Evolutionary conservation across 2,113 vertebrate genomes (phyloP), one percentile per base, ranked within the genome.

Genomic region (Semicossyphus pulcher): DNA sequence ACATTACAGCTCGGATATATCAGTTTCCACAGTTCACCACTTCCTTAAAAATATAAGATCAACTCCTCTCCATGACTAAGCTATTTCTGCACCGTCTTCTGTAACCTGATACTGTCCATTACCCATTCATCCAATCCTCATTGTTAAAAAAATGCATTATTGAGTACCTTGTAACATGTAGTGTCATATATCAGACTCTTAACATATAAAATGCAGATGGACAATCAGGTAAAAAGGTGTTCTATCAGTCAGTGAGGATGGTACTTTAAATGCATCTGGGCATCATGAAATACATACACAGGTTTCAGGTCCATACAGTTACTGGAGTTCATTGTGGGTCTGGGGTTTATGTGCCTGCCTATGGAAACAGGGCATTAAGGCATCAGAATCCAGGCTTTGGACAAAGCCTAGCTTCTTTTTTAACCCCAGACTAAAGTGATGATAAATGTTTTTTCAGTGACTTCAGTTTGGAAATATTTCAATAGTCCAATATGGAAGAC

Each of bases 1-100:
- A 91, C 90, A 88, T 86, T 92, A 94, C 92, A 95, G 93, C 88
- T 94, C 64, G 86, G 91, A 87, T 90, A 86, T 63, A 87, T 54
- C 90, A 77, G 62, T 78, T 72, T 87, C 81, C 83, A 89, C 82
- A 88, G 72, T 85, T 88, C 78, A 86, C 78, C 72, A 79, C 81
- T 58, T 81, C 74, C 51, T 76, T 75, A 82, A 81, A 85, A 89
- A 83, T 72, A 66, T 28, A 82, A 62, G 48, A 54, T 84, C 53
- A 65, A 32, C 15, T 60, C 53, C 90, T 92, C 62, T 59, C 69
- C 52, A 54, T 25, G 60, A 70, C 88, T 90, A 89, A 72, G 71
- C 64, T 39, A 80, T 42, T 67, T 80, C 57, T 76, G 60, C 49
- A 60, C 28, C 36, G 4, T 48, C 72, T 51, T 63, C 62, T 53